Conservation (phyloP, 1,140 invertebrate species). For the Zaprionus camerounensis region DNA sequence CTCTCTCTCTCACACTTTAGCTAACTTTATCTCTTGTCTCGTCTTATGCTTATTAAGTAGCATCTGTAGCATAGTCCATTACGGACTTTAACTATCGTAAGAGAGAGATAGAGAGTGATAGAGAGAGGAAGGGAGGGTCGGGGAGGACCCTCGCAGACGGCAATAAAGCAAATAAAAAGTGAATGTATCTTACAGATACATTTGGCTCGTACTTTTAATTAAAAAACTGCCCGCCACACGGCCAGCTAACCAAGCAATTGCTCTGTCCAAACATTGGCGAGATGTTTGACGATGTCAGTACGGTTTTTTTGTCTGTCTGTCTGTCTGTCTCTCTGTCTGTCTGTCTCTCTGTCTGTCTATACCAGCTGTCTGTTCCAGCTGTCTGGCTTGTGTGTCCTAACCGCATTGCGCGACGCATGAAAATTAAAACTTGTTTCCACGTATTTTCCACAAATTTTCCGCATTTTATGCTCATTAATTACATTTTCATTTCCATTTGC, state of each 20-base stretch:
- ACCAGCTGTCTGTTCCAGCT: constrained; percentile 11
- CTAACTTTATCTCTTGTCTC: not conserved
- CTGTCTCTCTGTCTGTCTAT: constrained; percentile 4
- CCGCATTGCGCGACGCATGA: constrained; percentile 45
- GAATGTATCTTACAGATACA: constrained; percentile 58
- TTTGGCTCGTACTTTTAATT: constrained; percentile 46
- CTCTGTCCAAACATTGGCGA: constrained; percentile 60
- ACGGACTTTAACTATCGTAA: constrained; percentile 8
- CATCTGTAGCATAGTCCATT: constrained; percentile 26
- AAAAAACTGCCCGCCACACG: constrained; percentile 30
- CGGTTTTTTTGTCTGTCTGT: constrained; percentile 8
- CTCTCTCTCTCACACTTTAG: not conserved
- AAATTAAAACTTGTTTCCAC: constrained; percentile 73
- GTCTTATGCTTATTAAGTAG: constrained; percentile 21
- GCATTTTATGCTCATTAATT: constrained; percentile 81
- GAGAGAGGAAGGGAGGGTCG: not conserved
- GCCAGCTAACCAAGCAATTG: constrained; percentile 41
- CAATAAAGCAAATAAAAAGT: constrained; percentile 55
- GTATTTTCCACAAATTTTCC: constrained; percentile 71
- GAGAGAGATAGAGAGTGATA: not conserved
- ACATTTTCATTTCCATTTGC: constrained; percentile 75
- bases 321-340: not conserved
- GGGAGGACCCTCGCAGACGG: constrained; percentile 16
- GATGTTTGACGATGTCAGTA: constrained; percentile 68
- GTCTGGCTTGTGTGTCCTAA: constrained; percentile 11